phyloP scores from a whole-genome alignment of 2,113 vertebrate genomes.

The Amphiprion ocellaris region DNA sequence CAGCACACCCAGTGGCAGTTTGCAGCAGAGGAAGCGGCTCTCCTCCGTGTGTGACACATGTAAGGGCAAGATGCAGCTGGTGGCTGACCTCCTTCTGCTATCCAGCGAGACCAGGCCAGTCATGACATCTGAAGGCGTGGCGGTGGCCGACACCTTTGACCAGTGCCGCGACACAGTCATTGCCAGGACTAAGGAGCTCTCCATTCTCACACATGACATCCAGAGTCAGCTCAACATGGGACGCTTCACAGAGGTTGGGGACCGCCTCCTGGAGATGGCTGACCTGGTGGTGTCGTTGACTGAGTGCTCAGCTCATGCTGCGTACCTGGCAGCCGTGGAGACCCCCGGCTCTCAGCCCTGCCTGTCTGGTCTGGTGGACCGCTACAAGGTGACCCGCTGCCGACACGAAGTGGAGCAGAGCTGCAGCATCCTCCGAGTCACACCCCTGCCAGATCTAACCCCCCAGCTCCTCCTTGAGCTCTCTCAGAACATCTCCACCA shows the following conservation, averaged over 20 bases:
- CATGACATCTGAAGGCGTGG: conserved; percentile 87
- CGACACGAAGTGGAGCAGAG: conserved; percentile 97
- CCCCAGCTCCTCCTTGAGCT: conserved; percentile 96
- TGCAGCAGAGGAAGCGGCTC: conserved; percentile 93
- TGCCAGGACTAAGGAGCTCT: conserved; percentile 97
- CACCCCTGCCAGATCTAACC: conserved; percentile 91
- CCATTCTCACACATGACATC: conserved; percentile 96
- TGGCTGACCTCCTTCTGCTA: conserved; percentile 96
- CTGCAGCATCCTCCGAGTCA: conserved; percentile 89
- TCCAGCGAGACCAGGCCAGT: conserved; percentile 97
- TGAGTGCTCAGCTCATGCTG: conserved; percentile 95
- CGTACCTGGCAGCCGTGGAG: conserved; percentile 95
- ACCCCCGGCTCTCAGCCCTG: conserved; percentile 91
- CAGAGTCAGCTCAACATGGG: conserved; percentile 99
- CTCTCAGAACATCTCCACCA: conserved; percentile 95
- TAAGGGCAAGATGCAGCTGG: conserved; percentile 98
- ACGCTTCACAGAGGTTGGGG: conserved; percentile 93
- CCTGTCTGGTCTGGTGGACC: conserved; percentile 93
- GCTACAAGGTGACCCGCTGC: conserved; percentile 97
- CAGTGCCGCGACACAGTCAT: conserved; percentile 98
- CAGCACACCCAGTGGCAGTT: conserved; percentile 78
- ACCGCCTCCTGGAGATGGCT: conserved; percentile 94
- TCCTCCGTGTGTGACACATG: conserved; percentile 92
- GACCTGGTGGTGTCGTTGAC: conserved; percentile 96
- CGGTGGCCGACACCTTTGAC: conserved; percentile 93